Percentiles rank a stretch among this genome's conserved stretches.
Conservation (phyloP, 2,888 invertebrate genomes). For the Gastrophysa polygoni region DNA sequence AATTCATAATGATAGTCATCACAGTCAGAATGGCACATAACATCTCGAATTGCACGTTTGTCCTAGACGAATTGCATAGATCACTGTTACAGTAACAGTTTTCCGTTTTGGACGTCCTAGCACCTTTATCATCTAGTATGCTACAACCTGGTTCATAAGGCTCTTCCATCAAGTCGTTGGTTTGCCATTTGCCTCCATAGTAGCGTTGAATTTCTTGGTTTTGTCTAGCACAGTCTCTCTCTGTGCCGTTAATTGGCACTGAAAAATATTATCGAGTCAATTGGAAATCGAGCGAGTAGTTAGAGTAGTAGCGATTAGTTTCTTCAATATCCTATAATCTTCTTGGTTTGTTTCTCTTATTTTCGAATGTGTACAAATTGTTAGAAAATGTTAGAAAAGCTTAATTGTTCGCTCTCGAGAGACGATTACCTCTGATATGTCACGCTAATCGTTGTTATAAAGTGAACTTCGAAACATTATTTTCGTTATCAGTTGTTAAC, state of each 20-base stretch:
- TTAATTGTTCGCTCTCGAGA: too few relatives aligned
- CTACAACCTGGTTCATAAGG: slow-evolving; percentile 76
- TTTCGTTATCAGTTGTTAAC: too few relatives aligned
- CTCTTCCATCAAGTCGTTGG: slow-evolving; percentile 69
- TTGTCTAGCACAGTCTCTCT: slow-evolving; percentile 78
- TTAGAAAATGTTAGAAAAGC: too few relatives aligned
- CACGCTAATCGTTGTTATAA: too few relatives aligned
- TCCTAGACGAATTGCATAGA: slow-evolving; percentile 67
- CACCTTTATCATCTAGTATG: slow-evolving; percentile 67
- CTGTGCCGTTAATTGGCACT: slow-evolving; percentile 63
- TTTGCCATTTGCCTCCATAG: slow-evolving; percentile 68
- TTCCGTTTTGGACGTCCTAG: slow-evolving; percentile 65
- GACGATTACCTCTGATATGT: too few relatives aligned
- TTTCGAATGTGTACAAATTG: too few relatives aligned
- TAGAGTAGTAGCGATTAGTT: too few relatives aligned
- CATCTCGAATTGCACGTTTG: neutral
- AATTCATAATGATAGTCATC: slow-evolving; percentile 18
- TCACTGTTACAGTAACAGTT: slow-evolving; percentile 79
- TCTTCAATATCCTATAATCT: too few relatives aligned
- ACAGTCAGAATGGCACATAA: slow-evolving; percentile 21
- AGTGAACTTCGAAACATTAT: too few relatives aligned
- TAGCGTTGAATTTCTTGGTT: slow-evolving; percentile 69
- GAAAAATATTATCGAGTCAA: too few relatives aligned
- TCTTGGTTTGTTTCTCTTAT: too few relatives aligned
- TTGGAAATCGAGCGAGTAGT: too few relatives aligned